Evolutionary conservation across 2,888 invertebrate species (phyloP), one percentile per base, ranked within the genome.

Genomic region (Dicycla oo): DNA sequence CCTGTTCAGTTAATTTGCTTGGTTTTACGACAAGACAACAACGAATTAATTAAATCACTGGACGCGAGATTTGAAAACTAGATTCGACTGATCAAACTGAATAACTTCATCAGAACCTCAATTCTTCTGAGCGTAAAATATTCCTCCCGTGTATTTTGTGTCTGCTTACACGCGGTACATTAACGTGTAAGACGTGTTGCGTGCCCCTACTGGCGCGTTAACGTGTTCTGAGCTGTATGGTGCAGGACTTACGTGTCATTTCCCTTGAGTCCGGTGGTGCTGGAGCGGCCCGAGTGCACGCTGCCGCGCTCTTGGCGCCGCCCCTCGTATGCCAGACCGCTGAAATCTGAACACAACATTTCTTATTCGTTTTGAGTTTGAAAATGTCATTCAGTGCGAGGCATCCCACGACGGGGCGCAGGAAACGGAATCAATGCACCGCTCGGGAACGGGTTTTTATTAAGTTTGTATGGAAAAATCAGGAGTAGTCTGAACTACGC

Each of bases 221-320:
- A 30, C 0, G 20, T 47, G 58, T 43, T 53, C 13, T 26, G n/a
- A 34, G 40, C 49, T 20, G 11, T 47, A 26, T n/a, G 20, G 8
- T 3, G 49, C n/a, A n/a, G 2, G 10, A 91, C 95, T 89, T 82
- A 96, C 96, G 95, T 95, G 89, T 96, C 96, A 91, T 94, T 97
- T 95, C 97, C 93, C 81, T 93, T 96, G 85, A 97, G 97, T 57
- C 97, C 98, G 91, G 97, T 97, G 84, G 97, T 97, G 76, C 98
- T 98, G 93, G 98, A 98, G 85, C 98, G 97, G 61, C 98, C 98
- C 26, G 98, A 98, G 95, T 98, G 98, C 68, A 98, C 98, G 86
- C 98, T 98, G 79, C 97, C 98, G 82, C 98, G 96, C 82, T 98
- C 98, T 86, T 97, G 98, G 47, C 81, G 86, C 69, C 91, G 88